These are phyloP conservation scores for Thalpophila matura DNA, from an alignment of 2,888 invertebrate genomes.

Conservation along the genomic window DNA sequence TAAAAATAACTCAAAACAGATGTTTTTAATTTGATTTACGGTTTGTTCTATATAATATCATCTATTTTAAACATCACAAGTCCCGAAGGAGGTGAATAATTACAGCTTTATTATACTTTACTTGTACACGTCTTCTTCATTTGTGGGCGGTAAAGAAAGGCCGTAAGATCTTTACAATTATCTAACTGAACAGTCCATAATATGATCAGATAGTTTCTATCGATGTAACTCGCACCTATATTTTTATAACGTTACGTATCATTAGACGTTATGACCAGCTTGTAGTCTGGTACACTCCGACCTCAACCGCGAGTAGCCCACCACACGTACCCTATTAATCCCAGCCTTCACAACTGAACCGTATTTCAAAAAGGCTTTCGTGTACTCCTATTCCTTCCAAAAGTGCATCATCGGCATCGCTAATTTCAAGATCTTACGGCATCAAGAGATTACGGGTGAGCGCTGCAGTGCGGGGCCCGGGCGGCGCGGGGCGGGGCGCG, in stretches of 20 bases:
- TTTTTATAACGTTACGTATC: conserved; percentile 10
- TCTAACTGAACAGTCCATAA: no score
- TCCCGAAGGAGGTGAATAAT: no score
- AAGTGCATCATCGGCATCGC: conserved; percentile 85
- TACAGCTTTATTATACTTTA: no score
- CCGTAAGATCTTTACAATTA: background rate
- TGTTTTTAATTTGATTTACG: background rate
- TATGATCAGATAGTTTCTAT: no score
- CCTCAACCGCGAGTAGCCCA: conserved; percentile 15
- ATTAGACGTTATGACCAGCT: conserved; percentile 13
- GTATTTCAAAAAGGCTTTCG: conserved; percentile 55
- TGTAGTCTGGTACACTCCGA: conserved; percentile 4
- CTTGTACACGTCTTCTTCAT: no score
- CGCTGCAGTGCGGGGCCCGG: conserved; percentile 85
- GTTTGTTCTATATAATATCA: no score
- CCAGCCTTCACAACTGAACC: conserved; percentile 21
- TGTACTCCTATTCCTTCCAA: conserved; percentile 52
- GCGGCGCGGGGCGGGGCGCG: conserved; percentile 51
- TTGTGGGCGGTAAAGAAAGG: no score
- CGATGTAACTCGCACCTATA: conserved; percentile 6
- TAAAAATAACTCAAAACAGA: background rate
- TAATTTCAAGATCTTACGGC: conserved; percentile 88
- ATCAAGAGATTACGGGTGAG: conserved; percentile 82
- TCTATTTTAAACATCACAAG: no score
- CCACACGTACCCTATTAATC: conserved; percentile 36